Evolutionary conservation across 2,888 invertebrate genomes (phyloP), one percentile per base, ranked within the genome.

Genomic region (Kuschelorhynchus macadamiae): DNA sequence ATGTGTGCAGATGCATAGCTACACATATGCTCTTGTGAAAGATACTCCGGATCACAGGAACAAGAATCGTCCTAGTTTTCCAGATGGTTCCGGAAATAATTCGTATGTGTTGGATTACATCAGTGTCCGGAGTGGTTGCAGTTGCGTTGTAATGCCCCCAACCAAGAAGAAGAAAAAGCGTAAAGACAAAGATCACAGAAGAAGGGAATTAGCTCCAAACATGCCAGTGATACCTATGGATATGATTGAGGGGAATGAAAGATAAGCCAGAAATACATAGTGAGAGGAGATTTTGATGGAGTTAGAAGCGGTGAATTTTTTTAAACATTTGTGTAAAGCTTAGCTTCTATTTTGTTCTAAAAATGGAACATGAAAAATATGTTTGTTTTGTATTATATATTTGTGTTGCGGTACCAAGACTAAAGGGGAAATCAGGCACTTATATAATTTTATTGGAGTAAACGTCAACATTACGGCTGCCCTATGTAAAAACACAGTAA

Each of bases 1-100:
- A 56, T 95, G 95, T 84, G 90, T 92, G 47, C 95, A 95, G 81
- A 90, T 91, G 81, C 93, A 91, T 82, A 91, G 93, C 47, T 94
- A 91, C 81, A 90, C 92, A 2, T 95, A 95, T 84, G 95, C 95
- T 60, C 86, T 95, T 74, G 91, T 94, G 63, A 87, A 91, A 75
- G 90, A 90, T 79, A 85, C 85, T 71, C 85, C 85, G 53, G 86
- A 82, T 63, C 82, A 74, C 76, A 74, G 80, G 46, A 50, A 77
- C 59, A 79, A 78, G 52, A 81, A 82, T 65, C 84, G 85, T 70
- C 84, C 85, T 11, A 78, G 82, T 47, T 82, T 89, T 72, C 87
- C 88, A 0, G 85, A 85, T 2, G 61, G 41, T 17, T 41, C 36
- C 2, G 66, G 66, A 2, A 70, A 70, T 42, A 60, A 17, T 8